Evolutionary conservation across 2,888 invertebrate genomes (phyloP).

Genomic region (Cataglyphis altisquamis): DNA sequence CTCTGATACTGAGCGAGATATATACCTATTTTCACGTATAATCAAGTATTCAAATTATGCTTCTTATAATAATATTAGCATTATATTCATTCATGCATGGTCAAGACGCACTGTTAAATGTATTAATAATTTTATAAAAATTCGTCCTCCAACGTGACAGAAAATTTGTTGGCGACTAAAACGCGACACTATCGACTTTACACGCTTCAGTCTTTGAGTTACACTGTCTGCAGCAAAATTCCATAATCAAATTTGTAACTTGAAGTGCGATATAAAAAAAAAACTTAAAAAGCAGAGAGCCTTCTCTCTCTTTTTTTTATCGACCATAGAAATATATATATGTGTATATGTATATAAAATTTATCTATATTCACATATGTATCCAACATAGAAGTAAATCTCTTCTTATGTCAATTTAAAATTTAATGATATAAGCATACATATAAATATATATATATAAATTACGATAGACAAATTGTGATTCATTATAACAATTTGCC

Average conservation of each 20-base stretch:
- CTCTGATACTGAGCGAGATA: conserved; percentile 49
- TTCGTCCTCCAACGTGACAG: not conserved
- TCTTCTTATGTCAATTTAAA: not conserved
- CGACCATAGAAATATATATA: no score
- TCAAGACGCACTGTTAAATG: conserved; percentile 19
- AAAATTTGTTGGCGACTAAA: conserved; percentile 17
- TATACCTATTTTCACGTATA: conserved; percentile 48
- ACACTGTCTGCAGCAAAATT: conserved; percentile 1
- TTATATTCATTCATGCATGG: conserved; percentile 47
- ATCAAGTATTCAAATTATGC: conserved; percentile 55
- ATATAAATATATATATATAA: not conserved
- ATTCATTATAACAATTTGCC: not conserved
- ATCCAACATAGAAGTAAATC: not conserved
- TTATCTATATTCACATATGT: not conserved
- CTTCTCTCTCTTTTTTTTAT: not conserved
- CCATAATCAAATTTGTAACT: not conserved
- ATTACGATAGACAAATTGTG: not conserved
- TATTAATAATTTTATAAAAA: conserved; percentile 48
- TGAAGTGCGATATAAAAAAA: not conserved
- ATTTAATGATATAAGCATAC: not conserved
- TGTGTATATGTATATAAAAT: not conserved
- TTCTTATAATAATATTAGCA: conserved; percentile 32
- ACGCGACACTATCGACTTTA: conserved; percentile 1
- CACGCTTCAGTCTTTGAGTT: not conserved
- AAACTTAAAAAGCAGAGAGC: not conserved